Conservation (phyloP, 2,797 vertebrate genomes). For the Brotula barbata region DNA sequence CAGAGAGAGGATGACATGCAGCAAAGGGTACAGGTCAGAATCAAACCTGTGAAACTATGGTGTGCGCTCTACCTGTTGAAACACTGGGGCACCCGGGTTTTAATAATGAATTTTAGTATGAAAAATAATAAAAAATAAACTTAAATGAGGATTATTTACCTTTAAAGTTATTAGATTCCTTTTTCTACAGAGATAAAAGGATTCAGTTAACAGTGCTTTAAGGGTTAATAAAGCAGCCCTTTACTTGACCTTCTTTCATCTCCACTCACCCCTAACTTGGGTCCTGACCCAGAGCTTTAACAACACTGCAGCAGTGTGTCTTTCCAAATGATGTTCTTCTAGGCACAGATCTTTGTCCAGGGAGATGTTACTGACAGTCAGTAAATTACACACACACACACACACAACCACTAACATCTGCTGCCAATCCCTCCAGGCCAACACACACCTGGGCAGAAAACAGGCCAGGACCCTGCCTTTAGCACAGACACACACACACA, state of each 20-base stretch:
- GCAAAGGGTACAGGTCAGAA: too few species aligned
- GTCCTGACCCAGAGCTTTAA: slow-evolving; percentile 6
- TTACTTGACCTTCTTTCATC: slow-evolving; percentile 6
- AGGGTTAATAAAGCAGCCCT: too few species aligned
- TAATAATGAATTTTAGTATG: too few species aligned
- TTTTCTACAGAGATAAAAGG: too few species aligned
- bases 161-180: too few species aligned
- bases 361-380: slow-evolving; percentile 47
- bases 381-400: slow-evolving; percentile 37
- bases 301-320: slow-evolving; percentile 1
- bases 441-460: slow-evolving; percentile 70
- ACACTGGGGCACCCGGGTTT: too few species aligned
- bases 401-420: slow-evolving; percentile 65
- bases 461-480: slow-evolving; percentile 53
- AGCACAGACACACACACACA: slow-evolving; percentile 7
- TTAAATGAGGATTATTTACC: too few species aligned
- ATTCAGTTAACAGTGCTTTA: too few species aligned
- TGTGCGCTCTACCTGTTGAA: too few species aligned
- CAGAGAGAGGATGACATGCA: too few species aligned
- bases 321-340: slow-evolving; percentile 25
- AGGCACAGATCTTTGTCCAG: slow-evolving; percentile 38
- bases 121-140: too few species aligned
- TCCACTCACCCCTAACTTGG: not conserved
- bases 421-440: slow-evolving; percentile 51
- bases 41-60: too few species aligned